A percentile compares a stretch with the other conserved stretches of the same genome.
phyloP scores from a whole-genome alignment of 2,113 vertebrate genomes.

The Grammomys dolichurus region DNA sequence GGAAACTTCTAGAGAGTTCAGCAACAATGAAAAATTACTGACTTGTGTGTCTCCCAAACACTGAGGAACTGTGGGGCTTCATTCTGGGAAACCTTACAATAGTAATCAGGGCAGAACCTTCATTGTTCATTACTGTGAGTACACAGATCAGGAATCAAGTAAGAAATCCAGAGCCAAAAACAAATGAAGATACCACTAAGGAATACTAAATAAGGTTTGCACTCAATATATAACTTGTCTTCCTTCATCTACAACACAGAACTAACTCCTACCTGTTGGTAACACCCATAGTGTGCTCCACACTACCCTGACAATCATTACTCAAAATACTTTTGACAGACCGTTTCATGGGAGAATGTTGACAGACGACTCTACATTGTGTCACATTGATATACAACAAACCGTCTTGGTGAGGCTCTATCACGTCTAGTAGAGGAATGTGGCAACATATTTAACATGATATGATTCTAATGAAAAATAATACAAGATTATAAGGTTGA shows the following conservation, averaged over 20 bases:
- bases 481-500: too few relatives aligned
- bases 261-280: background rate
- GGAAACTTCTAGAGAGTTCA: background rate
- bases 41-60: background rate
- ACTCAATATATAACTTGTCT: background rate
- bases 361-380: background rate
- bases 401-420: background rate
- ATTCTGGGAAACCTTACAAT: background rate
- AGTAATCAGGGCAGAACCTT: background rate
- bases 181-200: background rate
- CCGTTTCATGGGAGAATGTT: background rate
- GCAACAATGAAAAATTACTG: background rate
- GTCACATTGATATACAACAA: background rate
- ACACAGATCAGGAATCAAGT: background rate
- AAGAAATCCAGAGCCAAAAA: background rate
- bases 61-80: background rate
- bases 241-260: background rate
- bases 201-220: background rate
- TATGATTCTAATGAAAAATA: too few relatives aligned
- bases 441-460: background rate
- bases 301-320: background rate
- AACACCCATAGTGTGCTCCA: background rate
- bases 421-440: background rate
- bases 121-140: background rate
- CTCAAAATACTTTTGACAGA: background rate